A percentile compares a stretch with the other conserved stretches of the same genome.
phyloP scores from a whole-genome alignment of 2,113 vertebrate genomes.

The Chaenogobius annularis region DNA sequence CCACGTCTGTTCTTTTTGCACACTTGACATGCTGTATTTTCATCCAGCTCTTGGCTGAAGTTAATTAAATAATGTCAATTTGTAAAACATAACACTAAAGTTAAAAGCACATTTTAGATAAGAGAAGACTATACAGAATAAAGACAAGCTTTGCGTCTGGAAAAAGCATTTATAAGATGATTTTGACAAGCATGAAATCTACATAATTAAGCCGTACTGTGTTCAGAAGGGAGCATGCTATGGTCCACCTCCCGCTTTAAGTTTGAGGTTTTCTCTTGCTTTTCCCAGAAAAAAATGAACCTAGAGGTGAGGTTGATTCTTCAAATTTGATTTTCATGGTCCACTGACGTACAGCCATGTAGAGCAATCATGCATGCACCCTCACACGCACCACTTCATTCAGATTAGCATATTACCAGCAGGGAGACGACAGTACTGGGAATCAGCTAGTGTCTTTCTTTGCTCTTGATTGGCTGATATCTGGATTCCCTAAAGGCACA shows the following conservation, averaged over 20 bases:
- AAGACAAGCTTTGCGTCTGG: background rate
- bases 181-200: conserved; percentile 36
- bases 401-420: conserved; percentile 25
- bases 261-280: conserved; percentile 5
- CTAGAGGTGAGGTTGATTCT: conserved; percentile 57
- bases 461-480: conserved; percentile 31
- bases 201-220: conserved; percentile 39
- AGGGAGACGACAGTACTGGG: conserved; percentile 2
- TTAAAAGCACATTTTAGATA: background rate
- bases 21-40: conserved; percentile 26
- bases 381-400: conserved; percentile 26
- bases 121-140: background rate
- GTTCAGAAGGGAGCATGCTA: conserved; percentile 19
- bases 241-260: conserved; percentile 7
- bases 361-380: conserved; percentile 52
- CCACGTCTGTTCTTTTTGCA: conserved; percentile 46
- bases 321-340: conserved; percentile 61
- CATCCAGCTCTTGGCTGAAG: background rate
- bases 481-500: conserved; percentile 23
- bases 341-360: conserved; percentile 46
- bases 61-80: background rate
- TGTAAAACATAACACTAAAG: background rate
- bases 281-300: conserved; percentile 51
- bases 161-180: conserved; percentile 35
- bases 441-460: conserved; percentile 16